Evolutionary conservation across 2,888 invertebrate species (phyloP).

Genomic region (Rhagophthalmus giganteus): DNA sequence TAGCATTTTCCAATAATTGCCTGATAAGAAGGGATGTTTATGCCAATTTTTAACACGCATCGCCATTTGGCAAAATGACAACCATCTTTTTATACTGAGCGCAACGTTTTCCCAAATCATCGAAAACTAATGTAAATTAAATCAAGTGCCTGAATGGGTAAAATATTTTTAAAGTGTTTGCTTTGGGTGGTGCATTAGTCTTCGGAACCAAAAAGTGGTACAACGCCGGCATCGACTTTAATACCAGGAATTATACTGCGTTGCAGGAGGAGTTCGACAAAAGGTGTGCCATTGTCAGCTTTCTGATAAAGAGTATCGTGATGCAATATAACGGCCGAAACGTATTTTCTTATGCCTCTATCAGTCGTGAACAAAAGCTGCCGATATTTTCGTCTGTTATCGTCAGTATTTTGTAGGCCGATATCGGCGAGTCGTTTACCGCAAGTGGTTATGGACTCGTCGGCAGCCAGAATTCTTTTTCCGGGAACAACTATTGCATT

Average conservation of each 20-base stretch:
- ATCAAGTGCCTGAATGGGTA: no score
- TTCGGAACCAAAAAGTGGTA: constrained; percentile 63
- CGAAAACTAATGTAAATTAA: constrained; percentile 54
- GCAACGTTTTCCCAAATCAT: constrained; percentile 62
- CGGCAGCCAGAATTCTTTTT: constrained; percentile 95
- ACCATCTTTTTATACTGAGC: constrained; percentile 64
- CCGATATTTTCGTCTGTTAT: constrained; percentile 75
- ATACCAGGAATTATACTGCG: constrained; percentile 62
- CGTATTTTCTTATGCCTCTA: constrained; percentile 54
- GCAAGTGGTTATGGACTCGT: constrained; percentile 92
- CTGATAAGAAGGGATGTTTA: constrained; percentile 61
- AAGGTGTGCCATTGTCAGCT: constrained; percentile 59
- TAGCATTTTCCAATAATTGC: constrained; percentile 64
- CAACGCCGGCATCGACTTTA: constrained; percentile 68
- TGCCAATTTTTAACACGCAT: constrained; percentile 61
- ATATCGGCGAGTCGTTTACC: constrained; percentile 86
- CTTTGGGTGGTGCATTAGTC: constrained; percentile 93
- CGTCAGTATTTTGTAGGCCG: constrained; percentile 88
- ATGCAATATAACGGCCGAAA: constrained; percentile 69
- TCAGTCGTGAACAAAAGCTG: constrained; percentile 64
- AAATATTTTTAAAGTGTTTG: constrained; percentile 39
- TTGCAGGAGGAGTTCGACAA: constrained; percentile 58
- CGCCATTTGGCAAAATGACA: constrained; percentile 70
- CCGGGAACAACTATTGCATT: constrained; percentile 87
- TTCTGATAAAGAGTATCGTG: constrained; percentile 70